A percentile compares a stretch with the other conserved stretches of the same genome.
Conservation (phyloP, 23 tunicate genomes). For the Trididemnum clinides region DNA sequence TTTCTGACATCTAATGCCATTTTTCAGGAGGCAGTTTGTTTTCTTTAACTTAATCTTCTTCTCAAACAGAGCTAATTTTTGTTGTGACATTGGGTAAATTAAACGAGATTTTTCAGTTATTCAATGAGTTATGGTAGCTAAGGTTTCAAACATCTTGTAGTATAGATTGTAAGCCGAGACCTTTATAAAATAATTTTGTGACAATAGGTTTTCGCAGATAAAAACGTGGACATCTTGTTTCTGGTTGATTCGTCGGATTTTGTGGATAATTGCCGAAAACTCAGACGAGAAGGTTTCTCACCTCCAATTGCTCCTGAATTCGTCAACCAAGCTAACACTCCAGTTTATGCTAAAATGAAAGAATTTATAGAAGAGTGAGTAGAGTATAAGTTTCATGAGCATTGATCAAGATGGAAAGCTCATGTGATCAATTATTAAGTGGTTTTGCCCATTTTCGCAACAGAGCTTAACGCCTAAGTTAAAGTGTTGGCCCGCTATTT, state of each 20-base stretch:
- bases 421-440: neutral
- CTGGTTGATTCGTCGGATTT: slow-evolving; percentile 75
- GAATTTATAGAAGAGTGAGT: slow-evolving; percentile 63
- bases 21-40: no score
- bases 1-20: no score
- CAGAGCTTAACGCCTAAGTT: no score
- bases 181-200: no score
- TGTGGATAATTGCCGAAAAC: slow-evolving; percentile 63
- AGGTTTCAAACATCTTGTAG: no score
- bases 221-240: slow-evolving; percentile 60
- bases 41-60: no score
- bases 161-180: neutral
- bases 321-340: slow-evolving; percentile 43
- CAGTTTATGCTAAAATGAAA: slow-evolving; percentile 55
- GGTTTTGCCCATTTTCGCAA: no score
- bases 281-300: slow-evolving; percentile 1
- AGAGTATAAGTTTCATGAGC: neutral
- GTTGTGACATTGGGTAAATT: no score
- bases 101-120: no score
- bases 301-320: slow-evolving; percentile 34
- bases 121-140: no score
- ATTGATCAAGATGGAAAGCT: neutral
- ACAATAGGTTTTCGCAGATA: slow-evolving; percentile 1
- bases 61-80: no score
- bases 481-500: no score